Percentiles rank a stretch among this genome's conserved stretches.
phyloP scores from a whole-genome alignment of 2,797 vertebrate species.

The Anableps anableps region DNA sequence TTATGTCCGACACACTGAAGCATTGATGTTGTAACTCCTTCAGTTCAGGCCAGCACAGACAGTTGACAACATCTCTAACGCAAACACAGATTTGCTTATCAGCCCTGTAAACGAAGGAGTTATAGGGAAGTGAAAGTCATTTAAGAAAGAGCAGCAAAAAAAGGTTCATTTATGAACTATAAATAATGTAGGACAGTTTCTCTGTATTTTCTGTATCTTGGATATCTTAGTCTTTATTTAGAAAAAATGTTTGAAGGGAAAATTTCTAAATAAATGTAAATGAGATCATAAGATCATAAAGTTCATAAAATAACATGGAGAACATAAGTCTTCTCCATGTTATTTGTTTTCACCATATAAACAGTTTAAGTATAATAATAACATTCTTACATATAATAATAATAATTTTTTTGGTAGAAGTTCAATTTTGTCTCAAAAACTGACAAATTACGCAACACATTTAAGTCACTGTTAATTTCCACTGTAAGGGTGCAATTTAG shows the following conservation, averaged over 20 bases:
- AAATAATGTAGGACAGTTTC: background rate
- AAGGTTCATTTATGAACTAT: background rate
- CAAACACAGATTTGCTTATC: slow-evolving; percentile 38
- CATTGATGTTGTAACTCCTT: slow-evolving; percentile 72
- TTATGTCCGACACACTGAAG: slow-evolving; percentile 77
- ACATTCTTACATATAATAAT: background rate
- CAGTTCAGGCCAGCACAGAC: slow-evolving; percentile 49
- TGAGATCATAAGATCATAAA: background rate
- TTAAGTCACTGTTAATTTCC: background rate
- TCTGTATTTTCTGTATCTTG: background rate
- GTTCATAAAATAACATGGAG: too few relatives aligned
- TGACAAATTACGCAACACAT: background rate
- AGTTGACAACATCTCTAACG: slow-evolving; percentile 26
- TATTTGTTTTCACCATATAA: background rate
- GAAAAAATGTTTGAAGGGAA: background rate
- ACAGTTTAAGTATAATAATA: background rate
- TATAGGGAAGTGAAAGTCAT: slow-evolving; percentile 8
- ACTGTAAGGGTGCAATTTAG: background rate
- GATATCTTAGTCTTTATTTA: background rate
- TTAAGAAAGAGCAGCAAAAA: background rate
- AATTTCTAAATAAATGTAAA: background rate
- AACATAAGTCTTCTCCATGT: background rate
- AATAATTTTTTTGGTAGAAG: background rate
- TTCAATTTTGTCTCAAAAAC: background rate
- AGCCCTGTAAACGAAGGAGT: background rate